These are phyloP conservation scores for Buphagus erythrorhynchus DNA, from an alignment of 2,797 vertebrate genomes.

Conservation along the genomic window DNA sequence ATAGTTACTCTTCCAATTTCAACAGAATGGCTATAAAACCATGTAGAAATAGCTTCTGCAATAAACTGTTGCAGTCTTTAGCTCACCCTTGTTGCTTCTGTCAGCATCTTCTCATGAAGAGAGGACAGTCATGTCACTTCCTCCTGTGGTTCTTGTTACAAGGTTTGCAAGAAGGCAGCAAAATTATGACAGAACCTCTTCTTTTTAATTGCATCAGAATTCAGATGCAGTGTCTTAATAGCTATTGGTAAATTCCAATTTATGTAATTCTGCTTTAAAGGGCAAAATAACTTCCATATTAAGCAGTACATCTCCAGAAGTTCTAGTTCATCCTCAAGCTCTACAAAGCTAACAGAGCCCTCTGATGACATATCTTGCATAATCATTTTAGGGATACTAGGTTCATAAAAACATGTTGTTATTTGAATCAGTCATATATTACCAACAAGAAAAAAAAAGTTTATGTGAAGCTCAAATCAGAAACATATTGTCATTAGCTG, in stretches of 20 bases:
- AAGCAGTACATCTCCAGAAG: neutral
- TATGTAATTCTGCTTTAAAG: neutral
- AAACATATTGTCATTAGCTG: neutral
- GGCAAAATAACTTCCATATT: neutral
- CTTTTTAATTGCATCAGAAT: neutral
- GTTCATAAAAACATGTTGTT: neutral
- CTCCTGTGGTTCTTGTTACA: neutral
- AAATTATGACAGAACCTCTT: neutral
- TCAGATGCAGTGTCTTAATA: neutral
- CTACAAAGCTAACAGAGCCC: neutral
- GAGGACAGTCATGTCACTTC: neutral
- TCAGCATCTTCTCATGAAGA: slow-evolving; percentile 1
- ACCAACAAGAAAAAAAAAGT: neutral
- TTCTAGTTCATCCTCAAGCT: neutral
- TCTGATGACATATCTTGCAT: neutral
- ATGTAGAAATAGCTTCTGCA: neutral
- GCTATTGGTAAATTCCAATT: neutral
- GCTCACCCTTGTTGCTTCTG: neutral
- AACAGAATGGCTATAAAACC: neutral
- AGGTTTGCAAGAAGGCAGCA: neutral
- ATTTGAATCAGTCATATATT: neutral
- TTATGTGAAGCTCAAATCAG: neutral
- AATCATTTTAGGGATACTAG: neutral
- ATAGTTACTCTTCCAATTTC: neutral
- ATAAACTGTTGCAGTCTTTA: neutral